Percentiles rank a stretch among this genome's conserved stretches.
Conservation (phyloP, 1,140 invertebrate species). For the Ooceraea biroi region DNA sequence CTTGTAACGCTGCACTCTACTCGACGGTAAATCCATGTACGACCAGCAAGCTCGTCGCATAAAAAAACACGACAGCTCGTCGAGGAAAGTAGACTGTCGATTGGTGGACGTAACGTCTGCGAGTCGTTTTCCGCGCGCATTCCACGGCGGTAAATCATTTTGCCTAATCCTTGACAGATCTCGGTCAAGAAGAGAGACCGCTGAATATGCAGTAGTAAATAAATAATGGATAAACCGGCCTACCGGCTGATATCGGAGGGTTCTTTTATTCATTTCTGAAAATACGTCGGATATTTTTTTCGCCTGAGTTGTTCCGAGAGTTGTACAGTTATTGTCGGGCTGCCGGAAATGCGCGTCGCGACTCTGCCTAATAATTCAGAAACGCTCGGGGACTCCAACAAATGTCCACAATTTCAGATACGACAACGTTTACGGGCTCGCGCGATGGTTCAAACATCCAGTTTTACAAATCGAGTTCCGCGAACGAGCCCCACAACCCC, state of each 20-base stretch:
- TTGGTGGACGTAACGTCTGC: conserved; percentile 19
- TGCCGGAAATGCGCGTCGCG: neutral
- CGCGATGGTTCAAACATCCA: neutral
- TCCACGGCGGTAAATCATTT: conserved; percentile 22
- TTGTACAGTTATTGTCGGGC: too few relatives aligned
- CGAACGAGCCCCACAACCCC: neutral
- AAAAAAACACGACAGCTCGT: conserved; percentile 38
- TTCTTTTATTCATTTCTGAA: neutral
- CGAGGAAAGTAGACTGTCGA: conserved; percentile 7
- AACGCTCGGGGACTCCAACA: neutral
- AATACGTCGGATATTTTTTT: neutral
- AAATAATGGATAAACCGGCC: neutral
- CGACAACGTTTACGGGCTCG: neutral
- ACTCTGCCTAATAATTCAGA: neutral
- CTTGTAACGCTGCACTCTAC: conserved; percentile 14
- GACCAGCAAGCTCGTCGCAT: neutral
- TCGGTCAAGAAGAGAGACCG: conserved; percentile 17
- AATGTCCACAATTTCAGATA: too few relatives aligned
- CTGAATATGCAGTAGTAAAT: conserved; percentile 26
- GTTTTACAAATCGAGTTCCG: conserved; percentile 29
- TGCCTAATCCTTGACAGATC: conserved; percentile 6
- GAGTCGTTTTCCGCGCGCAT: conserved; percentile 5
- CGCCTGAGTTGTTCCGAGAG: too few relatives aligned
- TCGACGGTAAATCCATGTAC: conserved; percentile 36
- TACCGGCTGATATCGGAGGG: neutral